Conservation (phyloP, 2,797 vertebrate genomes). For the Periophthalmus magnuspinnatus region DNA sequence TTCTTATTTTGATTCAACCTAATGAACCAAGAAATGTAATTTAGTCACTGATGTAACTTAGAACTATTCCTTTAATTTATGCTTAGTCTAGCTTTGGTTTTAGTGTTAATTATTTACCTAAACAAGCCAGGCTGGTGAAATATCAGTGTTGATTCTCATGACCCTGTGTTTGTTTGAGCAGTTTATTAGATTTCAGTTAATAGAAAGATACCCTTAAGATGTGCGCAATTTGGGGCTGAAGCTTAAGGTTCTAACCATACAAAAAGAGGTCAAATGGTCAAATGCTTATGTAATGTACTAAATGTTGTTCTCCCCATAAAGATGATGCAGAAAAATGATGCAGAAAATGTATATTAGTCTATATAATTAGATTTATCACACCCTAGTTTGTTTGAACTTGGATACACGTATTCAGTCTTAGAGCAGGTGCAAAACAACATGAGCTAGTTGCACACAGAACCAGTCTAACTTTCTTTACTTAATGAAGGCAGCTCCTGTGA, state of each 20-base stretch:
- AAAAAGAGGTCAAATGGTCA: background rate
- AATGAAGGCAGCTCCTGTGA: conserved; percentile 34
- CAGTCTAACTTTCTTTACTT: conserved; percentile 10
- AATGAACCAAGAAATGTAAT: conserved; percentile 1
- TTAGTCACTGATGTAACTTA: background rate
- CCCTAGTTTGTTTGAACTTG: background rate
- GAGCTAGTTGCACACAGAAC: background rate
- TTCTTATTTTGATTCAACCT: background rate
- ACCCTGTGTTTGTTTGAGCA: too few species aligned
- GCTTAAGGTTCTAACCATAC: background rate
- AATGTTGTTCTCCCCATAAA: background rate
- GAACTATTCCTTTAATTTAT: background rate
- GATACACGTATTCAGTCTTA: background rate
- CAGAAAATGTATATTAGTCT: background rate
- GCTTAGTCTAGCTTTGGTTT: background rate
- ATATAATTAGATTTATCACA: background rate
- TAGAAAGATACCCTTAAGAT: too few species aligned
- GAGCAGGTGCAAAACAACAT: background rate
- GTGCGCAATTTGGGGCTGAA: too few species aligned
- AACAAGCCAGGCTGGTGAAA: background rate
- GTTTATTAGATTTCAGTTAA: too few species aligned
- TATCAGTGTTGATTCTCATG: background rate
- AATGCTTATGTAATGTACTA: background rate
- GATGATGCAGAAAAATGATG: background rate
- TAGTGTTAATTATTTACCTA: background rate